phyloP scores from a whole-genome alignment of 2,113 vertebrate genomes.

The Circaetus cinerascens region DNA sequence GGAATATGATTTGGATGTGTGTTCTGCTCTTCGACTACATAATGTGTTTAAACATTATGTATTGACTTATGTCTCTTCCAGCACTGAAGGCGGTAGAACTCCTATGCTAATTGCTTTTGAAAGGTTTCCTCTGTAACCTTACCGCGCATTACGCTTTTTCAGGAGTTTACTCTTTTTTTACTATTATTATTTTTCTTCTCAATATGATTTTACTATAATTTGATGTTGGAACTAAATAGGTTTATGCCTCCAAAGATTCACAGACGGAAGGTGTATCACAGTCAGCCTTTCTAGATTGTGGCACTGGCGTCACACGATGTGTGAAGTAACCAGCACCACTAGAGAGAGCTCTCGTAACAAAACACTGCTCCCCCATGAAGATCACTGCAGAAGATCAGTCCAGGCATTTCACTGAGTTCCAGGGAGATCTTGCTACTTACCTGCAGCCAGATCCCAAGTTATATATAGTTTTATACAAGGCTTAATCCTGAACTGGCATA shows the following conservation, averaged over 20 bases:
- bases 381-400: neutral
- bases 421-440: neutral
- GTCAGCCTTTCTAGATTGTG: neutral
- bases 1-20: neutral
- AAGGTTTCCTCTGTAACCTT: neutral
- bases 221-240: neutral
- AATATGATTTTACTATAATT: neutral
- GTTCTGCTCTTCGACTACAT: neutral
- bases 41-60: neutral
- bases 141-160: neutral
- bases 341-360: constrained; percentile 52
- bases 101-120: neutral
- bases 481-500: neutral
- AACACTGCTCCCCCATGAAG: neutral
- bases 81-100: neutral
- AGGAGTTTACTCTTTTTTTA: neutral
- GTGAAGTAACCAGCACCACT: neutral
- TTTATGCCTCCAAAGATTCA: neutral
- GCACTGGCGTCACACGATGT: neutral
- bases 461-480: constrained; percentile 4
- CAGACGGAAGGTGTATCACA: neutral
- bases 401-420: neutral
- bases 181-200: neutral
- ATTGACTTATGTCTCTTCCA: neutral
- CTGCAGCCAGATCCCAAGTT: neutral